phyloP scores from a whole-genome alignment of 1,140 invertebrate genomes.

The Drosophila takahashii region DNA sequence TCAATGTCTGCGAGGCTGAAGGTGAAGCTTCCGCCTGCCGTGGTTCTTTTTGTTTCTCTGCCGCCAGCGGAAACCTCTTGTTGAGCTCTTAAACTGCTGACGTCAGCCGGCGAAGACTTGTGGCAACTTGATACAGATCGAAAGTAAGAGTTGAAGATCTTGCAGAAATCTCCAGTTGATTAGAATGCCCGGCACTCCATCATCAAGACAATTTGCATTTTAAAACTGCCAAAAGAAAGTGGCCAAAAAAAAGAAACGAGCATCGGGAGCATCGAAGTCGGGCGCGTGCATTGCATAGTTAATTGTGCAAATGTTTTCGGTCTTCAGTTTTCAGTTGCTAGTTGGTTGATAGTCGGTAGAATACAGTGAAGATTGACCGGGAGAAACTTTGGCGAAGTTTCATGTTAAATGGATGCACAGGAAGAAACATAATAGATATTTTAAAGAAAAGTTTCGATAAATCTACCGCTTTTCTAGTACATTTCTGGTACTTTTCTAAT shows the following conservation, averaged over 20 bases:
- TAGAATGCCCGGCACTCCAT: conserved; percentile 69
- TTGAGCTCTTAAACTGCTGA: conserved; percentile 23
- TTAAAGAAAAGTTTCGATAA: too few relatives aligned
- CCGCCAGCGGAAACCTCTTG: conserved; percentile 24
- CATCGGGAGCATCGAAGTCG: conserved; percentile 20
- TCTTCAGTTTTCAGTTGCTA: conserved; percentile 10
- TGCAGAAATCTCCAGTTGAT: conserved; percentile 52
- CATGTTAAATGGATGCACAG: conserved; percentile 30
- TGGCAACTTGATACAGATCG: conserved; percentile 27
- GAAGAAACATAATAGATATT: not conserved
- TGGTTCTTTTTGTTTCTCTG: conserved; percentile 9
- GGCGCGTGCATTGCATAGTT: conserved; percentile 79
- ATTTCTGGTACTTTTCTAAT: too few relatives aligned
- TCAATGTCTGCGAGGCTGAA: conserved; percentile 71
- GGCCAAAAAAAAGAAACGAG: conserved; percentile 51
- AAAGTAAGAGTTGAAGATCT: conserved; percentile 68
- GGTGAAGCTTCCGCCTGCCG: conserved; percentile 52
- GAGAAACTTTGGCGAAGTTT: conserved; percentile 51
- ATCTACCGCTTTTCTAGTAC: too few relatives aligned
- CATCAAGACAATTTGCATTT: conserved; percentile 75
- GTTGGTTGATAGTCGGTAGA: conserved; percentile 35
- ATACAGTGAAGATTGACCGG: conserved; percentile 27
- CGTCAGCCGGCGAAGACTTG: conserved; percentile 19
- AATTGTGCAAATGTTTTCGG: conserved; percentile 66
- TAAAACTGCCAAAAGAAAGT: conserved; percentile 74